These are phyloP conservation scores for Listronotus bonariensis DNA, from an alignment of 1,140 invertebrate species.

Conservation along the genomic window DNA sequence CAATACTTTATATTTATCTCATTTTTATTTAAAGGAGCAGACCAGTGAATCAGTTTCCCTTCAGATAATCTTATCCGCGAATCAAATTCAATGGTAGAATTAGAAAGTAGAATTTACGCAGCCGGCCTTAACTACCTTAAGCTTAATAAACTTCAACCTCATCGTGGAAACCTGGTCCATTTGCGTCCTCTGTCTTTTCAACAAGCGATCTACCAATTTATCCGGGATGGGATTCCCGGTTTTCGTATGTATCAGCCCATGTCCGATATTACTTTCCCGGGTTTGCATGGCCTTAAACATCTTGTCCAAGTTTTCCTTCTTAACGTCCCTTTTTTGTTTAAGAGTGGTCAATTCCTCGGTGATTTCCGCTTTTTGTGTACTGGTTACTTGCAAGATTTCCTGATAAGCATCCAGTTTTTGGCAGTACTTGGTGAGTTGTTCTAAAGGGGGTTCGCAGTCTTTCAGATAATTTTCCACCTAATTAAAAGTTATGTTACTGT, in stretches of 20 bases:
- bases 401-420: conserved; percentile 43
- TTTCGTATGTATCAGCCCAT: conserved; percentile 47
- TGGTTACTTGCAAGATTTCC: conserved; percentile 32
- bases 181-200: conserved; percentile 38
- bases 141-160: conserved; percentile 41
- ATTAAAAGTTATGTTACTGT: too few species aligned
- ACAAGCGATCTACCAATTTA: conserved; percentile 41
- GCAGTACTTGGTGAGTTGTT: conserved; percentile 40
- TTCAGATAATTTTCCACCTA: conserved; percentile 13
- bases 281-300: conserved; percentile 36
- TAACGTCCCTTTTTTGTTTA: conserved; percentile 33
- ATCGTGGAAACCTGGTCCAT: conserved; percentile 36
- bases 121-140: conserved; percentile 27
- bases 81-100: too few species aligned
- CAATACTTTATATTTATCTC: too few species aligned
- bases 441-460: conserved; percentile 19
- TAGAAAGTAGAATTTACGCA: too few species aligned
- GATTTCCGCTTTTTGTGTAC: conserved; percentile 22
- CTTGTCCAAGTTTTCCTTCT: conserved; percentile 20
- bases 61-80: too few species aligned
- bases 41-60: too few species aligned
- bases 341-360: conserved; percentile 37
- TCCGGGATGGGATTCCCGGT: conserved; percentile 48
- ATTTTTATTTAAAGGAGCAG: too few species aligned
- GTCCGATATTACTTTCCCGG: conserved; percentile 42